Percentiles rank a stretch among this genome's conserved stretches.
Evolutionary conservation across 2,113 vertebrate species (phyloP).

Genomic region (Oxyura jamaicensis): DNA sequence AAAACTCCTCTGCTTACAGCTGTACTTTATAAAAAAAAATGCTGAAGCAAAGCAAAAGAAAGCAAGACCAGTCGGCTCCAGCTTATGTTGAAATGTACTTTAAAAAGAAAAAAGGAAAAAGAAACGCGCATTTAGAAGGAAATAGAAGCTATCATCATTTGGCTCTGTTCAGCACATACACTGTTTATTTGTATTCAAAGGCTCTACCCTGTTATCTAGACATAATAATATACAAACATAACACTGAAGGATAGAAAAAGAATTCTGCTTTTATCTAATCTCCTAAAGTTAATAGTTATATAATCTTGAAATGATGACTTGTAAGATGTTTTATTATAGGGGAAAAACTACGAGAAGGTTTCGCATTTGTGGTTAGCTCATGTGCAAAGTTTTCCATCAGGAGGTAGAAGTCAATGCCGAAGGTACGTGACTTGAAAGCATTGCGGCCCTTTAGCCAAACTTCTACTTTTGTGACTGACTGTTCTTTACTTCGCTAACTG

Average conservation of each 20-base stretch:
- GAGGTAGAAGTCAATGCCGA: neutral
- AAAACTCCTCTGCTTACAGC: slow-evolving; percentile 66
- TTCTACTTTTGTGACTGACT: neutral
- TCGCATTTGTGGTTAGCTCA: neutral
- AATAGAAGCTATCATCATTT: neutral
- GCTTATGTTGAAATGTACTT: slow-evolving; percentile 36
- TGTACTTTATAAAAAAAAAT: slow-evolving; percentile 67
- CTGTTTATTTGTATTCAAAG: neutral
- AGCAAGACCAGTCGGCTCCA: slow-evolving; percentile 52
- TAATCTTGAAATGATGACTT: neutral
- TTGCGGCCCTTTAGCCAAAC: neutral
- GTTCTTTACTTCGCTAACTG: neutral
- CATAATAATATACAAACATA: neutral
- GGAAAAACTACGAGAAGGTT: neutral
- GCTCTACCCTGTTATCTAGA: neutral
- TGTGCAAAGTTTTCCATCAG: neutral
- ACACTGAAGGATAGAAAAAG: neutral
- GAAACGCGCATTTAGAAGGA: slow-evolving; percentile 19
- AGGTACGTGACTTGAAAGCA: neutral
- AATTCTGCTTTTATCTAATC: slow-evolving; percentile 1
- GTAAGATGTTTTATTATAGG: neutral
- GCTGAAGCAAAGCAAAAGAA: slow-evolving; percentile 65
- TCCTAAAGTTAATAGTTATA: neutral
- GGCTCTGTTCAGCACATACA: neutral
- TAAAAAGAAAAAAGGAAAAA: neutral